A percentile compares a stretch with the other conserved stretches of the same genome.
phyloP scores from a whole-genome alignment of 2,113 vertebrate genomes.

The Chitala chitala region DNA sequence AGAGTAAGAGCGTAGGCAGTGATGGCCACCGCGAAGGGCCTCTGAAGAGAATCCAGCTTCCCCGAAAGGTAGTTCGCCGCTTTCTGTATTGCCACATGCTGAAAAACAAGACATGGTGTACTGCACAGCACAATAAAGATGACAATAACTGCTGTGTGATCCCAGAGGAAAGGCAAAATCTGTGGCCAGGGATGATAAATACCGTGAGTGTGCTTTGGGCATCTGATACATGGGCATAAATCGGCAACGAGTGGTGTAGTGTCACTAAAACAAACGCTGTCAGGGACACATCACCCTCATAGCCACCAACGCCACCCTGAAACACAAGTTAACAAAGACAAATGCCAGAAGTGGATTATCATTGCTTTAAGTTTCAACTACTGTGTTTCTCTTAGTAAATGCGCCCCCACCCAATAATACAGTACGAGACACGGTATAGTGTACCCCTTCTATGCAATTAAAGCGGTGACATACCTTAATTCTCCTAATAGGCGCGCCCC shows the following conservation, averaged over 20 bases:
- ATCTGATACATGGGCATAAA: not conserved
- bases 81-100: constrained; percentile 21
- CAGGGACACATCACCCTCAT: constrained; percentile 50
- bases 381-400: too few species aligned
- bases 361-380: too few species aligned
- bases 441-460: too few species aligned
- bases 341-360: too few species aligned
- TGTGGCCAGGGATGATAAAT: constrained; percentile 1
- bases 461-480: too few species aligned
- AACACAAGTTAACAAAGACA: not conserved
- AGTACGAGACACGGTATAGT: too few species aligned
- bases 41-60: constrained; percentile 26
- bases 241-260: constrained; percentile 33
- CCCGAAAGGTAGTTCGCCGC: constrained; percentile 28
- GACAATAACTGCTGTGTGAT: too few species aligned
- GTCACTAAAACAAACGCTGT: constrained; percentile 57
- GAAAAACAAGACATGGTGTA: too few species aligned
- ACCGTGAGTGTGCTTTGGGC: constrained; percentile 43
- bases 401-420: too few species aligned
- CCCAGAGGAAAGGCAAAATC: not conserved
- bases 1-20: constrained; percentile 39
- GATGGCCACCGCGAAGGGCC: constrained; percentile 40
- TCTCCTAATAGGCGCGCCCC: too few species aligned
- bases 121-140: too few species aligned
- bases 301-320: constrained; percentile 50